Conservation (phyloP, 1,140 invertebrate species). For the Agraylea sexmaculata region DNA sequence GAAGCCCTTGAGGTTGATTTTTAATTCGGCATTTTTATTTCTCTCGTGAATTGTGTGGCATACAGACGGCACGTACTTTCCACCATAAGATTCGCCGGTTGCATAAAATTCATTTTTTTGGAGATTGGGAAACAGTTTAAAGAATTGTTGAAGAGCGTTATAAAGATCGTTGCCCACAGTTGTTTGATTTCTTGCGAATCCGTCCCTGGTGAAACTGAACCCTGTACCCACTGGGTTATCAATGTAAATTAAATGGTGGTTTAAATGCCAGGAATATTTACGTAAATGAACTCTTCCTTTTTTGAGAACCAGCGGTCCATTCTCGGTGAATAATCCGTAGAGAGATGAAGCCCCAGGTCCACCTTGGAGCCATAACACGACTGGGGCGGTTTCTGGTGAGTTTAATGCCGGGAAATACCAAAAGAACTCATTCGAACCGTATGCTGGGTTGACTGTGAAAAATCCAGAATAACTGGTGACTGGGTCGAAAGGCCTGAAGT, state of each 20-base stretch:
- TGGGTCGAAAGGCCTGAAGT: slow-evolving; percentile 25
- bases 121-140: slow-evolving; percentile 57
- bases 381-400: slow-evolving; percentile 38
- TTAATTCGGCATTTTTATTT: slow-evolving; percentile 37
- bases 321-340: slow-evolving; percentile 70
- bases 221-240: slow-evolving; percentile 81
- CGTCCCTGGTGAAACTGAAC: slow-evolving; percentile 59
- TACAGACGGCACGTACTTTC: slow-evolving; percentile 73
- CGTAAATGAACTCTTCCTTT: slow-evolving; percentile 41
- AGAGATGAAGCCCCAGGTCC: slow-evolving; percentile 70
- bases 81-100: slow-evolving; percentile 79
- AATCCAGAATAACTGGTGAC: slow-evolving; percentile 49
- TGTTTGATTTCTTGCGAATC: slow-evolving; percentile 52
- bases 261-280: slow-evolving; percentile 61
- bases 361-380: slow-evolving; percentile 66
- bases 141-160: slow-evolving; percentile 56
- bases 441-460: slow-evolving; percentile 54
- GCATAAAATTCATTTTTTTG: slow-evolving; percentile 59
- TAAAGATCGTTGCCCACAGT: slow-evolving; percentile 56
- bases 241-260: slow-evolving; percentile 68
- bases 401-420: slow-evolving; percentile 62
- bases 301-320: slow-evolving; percentile 62
- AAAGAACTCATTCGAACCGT: slow-evolving; percentile 61
- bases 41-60: slow-evolving; percentile 61
- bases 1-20: slow-evolving; percentile 58